Evolutionary conservation across 2,797 vertebrate genomes (phyloP).

Genomic region (Eptatretus atami): DNA sequence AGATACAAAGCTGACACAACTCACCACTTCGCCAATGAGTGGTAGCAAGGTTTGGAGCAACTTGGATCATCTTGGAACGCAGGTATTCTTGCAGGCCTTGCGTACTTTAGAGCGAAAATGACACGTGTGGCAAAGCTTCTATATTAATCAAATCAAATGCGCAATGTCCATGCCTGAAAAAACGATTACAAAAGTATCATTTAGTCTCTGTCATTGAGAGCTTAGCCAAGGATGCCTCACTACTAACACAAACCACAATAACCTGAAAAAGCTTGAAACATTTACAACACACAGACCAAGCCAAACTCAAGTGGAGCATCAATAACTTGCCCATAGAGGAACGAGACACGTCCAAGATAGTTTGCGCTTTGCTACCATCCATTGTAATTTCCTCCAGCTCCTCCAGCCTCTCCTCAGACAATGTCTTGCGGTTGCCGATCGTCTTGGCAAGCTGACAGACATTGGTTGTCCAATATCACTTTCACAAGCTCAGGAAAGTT

Average conservation of each 20-base stretch:
- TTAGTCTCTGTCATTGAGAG: no score
- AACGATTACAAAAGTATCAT: no score
- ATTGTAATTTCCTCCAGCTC: slow-evolving; percentile 58
- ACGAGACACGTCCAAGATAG: slow-evolving; percentile 53
- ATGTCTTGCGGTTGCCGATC: slow-evolving; percentile 55
- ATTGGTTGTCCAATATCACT: slow-evolving; percentile 44
- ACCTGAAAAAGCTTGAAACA: no score
- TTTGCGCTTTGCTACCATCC: slow-evolving; percentile 55
- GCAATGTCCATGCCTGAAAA: slow-evolving; percentile 77
- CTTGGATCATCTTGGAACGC: slow-evolving; percentile 66
- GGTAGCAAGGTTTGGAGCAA: slow-evolving; percentile 62
- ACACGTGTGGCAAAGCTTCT: slow-evolving; percentile 58
- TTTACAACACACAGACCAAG: no score
- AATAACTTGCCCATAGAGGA: slow-evolving; percentile 59
- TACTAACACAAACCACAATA: no score
- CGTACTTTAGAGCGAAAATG: slow-evolving; percentile 53
- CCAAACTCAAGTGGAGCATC: no score
- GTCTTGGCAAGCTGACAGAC: slow-evolving; percentile 49
- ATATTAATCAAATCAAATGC: slow-evolving; percentile 84
- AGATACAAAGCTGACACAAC: slow-evolving; percentile 10
- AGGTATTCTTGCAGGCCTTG: slow-evolving; percentile 51
- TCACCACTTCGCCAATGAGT: slow-evolving; percentile 80
- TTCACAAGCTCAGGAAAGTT: slow-evolving; percentile 82
- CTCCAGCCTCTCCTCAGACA: slow-evolving; percentile 39
- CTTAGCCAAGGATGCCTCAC: no score